These are phyloP conservation scores for Metaphire vulgaris DNA, from an alignment of 1,140 invertebrate genomes.

Conservation along the genomic window DNA sequence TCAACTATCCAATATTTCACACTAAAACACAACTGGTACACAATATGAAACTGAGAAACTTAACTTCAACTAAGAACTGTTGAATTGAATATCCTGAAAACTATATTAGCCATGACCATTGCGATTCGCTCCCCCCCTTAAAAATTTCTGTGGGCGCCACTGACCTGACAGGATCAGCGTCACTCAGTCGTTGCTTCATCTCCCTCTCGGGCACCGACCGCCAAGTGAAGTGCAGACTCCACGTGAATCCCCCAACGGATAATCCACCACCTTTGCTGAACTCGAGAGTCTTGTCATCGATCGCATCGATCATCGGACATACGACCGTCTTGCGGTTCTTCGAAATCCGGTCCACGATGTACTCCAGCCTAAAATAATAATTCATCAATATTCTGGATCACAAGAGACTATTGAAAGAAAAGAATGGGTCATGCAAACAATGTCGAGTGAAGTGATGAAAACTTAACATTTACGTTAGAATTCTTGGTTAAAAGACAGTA, in stretches of 20 bases:
- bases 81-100: no score
- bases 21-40: no score
- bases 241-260: conserved; percentile 80
- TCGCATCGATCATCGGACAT: conserved; percentile 90
- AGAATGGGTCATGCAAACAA: not conserved
- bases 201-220: conserved; percentile 9
- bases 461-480: not conserved
- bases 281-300: conserved; percentile 91
- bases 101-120: no score
- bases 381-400: not conserved
- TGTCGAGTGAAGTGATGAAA: not conserved
- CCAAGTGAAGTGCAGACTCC: conserved; percentile 79
- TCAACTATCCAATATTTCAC: no score
- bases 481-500: not conserved
- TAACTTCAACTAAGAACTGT: no score
- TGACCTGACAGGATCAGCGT: conserved; percentile 55
- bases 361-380: conserved; percentile 72
- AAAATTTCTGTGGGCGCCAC: no score
- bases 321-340: conserved; percentile 74
- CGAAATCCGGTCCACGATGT: conserved; percentile 87
- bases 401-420: no score
- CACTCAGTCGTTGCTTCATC: not conserved
- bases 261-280: conserved; percentile 63
- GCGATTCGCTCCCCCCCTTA: no score
- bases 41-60: no score